Base-by-base conservation (phyloP, 2,113 vertebrate species). In the Cnemophilus loriae region DNA sequence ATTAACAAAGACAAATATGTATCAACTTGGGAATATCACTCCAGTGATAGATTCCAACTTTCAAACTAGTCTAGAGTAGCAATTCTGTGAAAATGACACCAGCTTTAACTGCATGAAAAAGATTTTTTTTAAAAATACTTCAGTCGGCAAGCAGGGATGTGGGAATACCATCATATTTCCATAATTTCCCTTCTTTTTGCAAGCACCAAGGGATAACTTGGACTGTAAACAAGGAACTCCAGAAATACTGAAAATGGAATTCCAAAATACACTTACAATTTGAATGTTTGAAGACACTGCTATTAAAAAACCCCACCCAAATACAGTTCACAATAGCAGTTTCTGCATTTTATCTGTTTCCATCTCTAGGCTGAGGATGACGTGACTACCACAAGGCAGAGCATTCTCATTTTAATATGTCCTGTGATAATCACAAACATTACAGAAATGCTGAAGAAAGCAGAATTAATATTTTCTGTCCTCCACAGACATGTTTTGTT, bases 401-500 rank as follows among this genome's bases (percentile, higher is more conserved):
- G 2, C 17, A 49, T n/a, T 77, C 30, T 35, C 21, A 14, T 44
- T 87, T 81, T 84, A 18, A 0, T 30, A 33, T 33, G 11, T 28
- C 13, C 27, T 77, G 8, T 53, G 35, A 42, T 37, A 30, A 5
- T 52, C 60, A 35, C 23, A 75, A 81, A 55, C 9, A 39, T 32
- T 16, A 46, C 5, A 6, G 35, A 88, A 82, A 50, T 44, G 4
- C 3, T 71, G 27, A 57, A 81, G 14, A 47, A 65, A 32, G 7
- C 14, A 73, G 21, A 81, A 42, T 32, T 65, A n/a, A 2, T 32
- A 13, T 63, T 84, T 84, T 39, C 46, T n/a, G 8, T 67, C 27
- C 24, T 70, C 22, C 16, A 15, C 1, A 1, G 47, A 46, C 13
- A 10, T 7, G 16, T n/a, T n/a, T n/a, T n/a, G n/a, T n/a, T n/a